These are phyloP conservation scores for Scopus umbretta DNA, from an alignment of 2,113 vertebrate species.

Conservation along the genomic window DNA sequence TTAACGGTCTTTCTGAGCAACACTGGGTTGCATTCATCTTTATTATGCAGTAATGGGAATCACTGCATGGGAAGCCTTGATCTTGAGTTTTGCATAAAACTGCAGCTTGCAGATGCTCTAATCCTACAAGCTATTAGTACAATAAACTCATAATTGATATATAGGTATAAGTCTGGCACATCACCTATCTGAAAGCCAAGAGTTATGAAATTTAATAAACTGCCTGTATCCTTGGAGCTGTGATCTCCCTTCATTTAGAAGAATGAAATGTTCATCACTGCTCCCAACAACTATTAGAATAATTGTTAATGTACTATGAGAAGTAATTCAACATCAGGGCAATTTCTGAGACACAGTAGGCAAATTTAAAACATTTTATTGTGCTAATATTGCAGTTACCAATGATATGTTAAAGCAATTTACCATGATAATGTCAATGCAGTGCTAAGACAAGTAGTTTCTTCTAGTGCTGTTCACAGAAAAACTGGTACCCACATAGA, in stretches of 20 bases:
- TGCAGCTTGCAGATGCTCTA: slow-evolving; percentile 44
- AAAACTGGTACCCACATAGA: background rate
- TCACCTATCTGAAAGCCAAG: background rate
- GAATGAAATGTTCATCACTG: background rate
- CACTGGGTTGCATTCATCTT: slow-evolving; percentile 72
- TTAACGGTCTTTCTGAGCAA: slow-evolving; percentile 66
- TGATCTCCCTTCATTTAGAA: background rate
- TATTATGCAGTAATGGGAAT: slow-evolving; percentile 63
- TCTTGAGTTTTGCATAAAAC: slow-evolving; percentile 45
- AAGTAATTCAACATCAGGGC: slow-evolving; percentile 24
- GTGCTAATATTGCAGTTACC: slow-evolving; percentile 31
- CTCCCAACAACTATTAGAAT: slow-evolving; percentile 14
- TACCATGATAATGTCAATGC: background rate
- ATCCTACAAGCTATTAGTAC: slow-evolving; percentile 29
- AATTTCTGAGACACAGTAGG: slow-evolving; percentile 32
- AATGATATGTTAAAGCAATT: slow-evolving; percentile 29
- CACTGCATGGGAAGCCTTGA: slow-evolving; percentile 50
- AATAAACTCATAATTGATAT: slow-evolving; percentile 2
- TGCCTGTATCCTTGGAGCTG: slow-evolving; percentile 5
- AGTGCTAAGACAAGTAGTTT: background rate
- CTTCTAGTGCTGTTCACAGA: background rate
- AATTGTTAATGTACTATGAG: slow-evolving; percentile 27
- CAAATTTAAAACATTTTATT: slow-evolving; percentile 41
- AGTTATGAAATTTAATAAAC: slow-evolving; percentile 15
- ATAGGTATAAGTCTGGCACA: background rate